phyloP scores from a whole-genome alignment of 1,140 invertebrate genomes.

The Luehdorfia chinensis region DNA sequence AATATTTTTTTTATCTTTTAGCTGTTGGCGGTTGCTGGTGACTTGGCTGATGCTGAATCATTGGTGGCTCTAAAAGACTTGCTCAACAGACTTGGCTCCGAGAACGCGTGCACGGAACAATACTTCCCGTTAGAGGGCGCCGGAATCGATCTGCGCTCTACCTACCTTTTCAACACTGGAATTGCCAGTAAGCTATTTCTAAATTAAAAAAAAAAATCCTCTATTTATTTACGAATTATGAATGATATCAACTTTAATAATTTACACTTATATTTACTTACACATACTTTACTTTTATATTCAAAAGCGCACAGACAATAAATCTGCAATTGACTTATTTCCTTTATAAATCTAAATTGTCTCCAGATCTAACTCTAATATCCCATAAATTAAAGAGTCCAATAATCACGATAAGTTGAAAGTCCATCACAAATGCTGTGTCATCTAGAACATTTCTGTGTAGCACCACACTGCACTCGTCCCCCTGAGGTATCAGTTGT shows the following conservation, averaged over 20 bases:
- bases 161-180: slow-evolving; percentile 93
- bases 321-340: background rate
- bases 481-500: too few relatives aligned
- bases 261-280: too few relatives aligned
- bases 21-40: slow-evolving; percentile 93
- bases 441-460: too few relatives aligned
- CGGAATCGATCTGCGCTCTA: slow-evolving; percentile 93
- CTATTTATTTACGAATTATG: background rate
- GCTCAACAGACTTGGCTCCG: slow-evolving; percentile 91
- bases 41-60: slow-evolving; percentile 93
- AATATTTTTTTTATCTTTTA: too few relatives aligned
- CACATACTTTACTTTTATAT: too few relatives aligned
- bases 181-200: slow-evolving; percentile 82
- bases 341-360: background rate
- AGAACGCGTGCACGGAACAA: slow-evolving; percentile 93
- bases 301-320: too few relatives aligned
- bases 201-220: background rate
- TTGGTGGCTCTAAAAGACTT: slow-evolving; percentile 97
- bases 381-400: too few relatives aligned
- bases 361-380: too few relatives aligned
- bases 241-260: too few relatives aligned
- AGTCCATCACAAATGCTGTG: too few relatives aligned
- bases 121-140: slow-evolving; percentile 90
- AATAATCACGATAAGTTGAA: too few relatives aligned
- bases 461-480: too few relatives aligned